Conservation (phyloP, 2,113 vertebrate species). For the Vidua macroura region DNA sequence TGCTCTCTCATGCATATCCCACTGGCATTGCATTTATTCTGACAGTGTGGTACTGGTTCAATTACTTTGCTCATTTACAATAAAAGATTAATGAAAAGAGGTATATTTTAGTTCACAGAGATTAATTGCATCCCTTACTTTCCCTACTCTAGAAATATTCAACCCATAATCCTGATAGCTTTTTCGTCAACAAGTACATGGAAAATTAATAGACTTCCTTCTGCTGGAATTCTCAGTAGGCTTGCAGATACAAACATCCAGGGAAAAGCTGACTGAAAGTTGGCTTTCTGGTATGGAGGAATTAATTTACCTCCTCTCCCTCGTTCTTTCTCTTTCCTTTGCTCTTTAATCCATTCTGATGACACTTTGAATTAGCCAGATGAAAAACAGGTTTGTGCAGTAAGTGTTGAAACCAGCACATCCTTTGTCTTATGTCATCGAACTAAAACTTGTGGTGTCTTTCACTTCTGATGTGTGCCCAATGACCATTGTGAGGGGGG, state of each 20-base stretch:
- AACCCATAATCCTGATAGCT: constrained; percentile 86
- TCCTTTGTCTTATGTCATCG: constrained; percentile 13
- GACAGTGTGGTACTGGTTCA: constrained; percentile 82
- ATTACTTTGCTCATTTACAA: constrained; percentile 87
- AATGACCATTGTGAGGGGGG: neutral
- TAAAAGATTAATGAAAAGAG: constrained; percentile 92
- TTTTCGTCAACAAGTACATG: constrained; percentile 87
- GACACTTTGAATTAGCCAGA: constrained; percentile 65
- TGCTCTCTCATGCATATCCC: constrained; percentile 84
- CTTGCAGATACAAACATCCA: constrained; percentile 69
- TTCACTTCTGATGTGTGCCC: neutral
- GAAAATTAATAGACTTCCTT: constrained; percentile 91
- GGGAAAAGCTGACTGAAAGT: constrained; percentile 73
- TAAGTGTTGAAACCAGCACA: neutral
- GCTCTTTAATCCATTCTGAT: constrained; percentile 60
- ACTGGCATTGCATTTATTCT: constrained; percentile 80
- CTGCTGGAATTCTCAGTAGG: constrained; percentile 76
- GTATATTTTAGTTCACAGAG: constrained; percentile 90
- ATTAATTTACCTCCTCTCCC: constrained; percentile 72
- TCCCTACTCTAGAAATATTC: constrained; percentile 82
- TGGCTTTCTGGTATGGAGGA: constrained; percentile 68
- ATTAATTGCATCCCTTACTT: constrained; percentile 89
- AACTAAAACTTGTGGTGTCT: neutral
- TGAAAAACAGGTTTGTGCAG: constrained; percentile 25
- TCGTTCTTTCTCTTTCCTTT: constrained; percentile 41